Evolutionary conservation across 2,113 vertebrate genomes (phyloP), one percentile per base, ranked within the genome.

Genomic region (Neodontobutis hainanensis): DNA sequence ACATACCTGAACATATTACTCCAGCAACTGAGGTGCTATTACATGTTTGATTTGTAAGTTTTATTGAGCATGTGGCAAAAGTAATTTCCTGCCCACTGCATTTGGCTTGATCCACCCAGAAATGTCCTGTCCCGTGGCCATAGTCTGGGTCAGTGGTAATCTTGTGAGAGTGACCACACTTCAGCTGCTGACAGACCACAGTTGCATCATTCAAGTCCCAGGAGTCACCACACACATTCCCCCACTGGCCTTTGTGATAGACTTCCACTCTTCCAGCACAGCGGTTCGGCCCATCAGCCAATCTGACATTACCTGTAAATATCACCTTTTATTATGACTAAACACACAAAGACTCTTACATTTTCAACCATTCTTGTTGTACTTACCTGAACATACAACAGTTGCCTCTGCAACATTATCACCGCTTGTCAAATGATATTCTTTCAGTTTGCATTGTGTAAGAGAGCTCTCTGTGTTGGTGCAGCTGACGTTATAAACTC

Each of bases 261-360:
- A 62, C 64, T 57, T 90, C 87, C 61, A 89, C 87, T 73, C 73
- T 79, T 64, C 90, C 89, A 43, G 5, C 4, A 34, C 89, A 90
- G 5, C 9, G 67, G 63, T 40, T 73, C 8, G 11, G 8, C 4
- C 87, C 90, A 44, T 12, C 49, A 0, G 12, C 4, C 66, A 90
- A 62, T 69, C 16, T 87, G 12, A 85, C 71, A 12, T 71, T 89
- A 8, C 87, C 88, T 90, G 19, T 27, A 63, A 1, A 58, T 69
- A 67, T 11, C 2, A 69, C 7, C 8, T 40, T 5, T 40, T 27
- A 27, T 6, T 6, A 40, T 40, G 5, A 40, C 38, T 40, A 40
- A 3, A 40, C 38, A 40, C 38, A 40, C 5, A 40, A 40, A 40
- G 19, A 27, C 19, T 27, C 38, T 40, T 40, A 40, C 38, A 40